Conservation (phyloP, 1,140 invertebrate genomes). For the Ephestia elutella region DNA sequence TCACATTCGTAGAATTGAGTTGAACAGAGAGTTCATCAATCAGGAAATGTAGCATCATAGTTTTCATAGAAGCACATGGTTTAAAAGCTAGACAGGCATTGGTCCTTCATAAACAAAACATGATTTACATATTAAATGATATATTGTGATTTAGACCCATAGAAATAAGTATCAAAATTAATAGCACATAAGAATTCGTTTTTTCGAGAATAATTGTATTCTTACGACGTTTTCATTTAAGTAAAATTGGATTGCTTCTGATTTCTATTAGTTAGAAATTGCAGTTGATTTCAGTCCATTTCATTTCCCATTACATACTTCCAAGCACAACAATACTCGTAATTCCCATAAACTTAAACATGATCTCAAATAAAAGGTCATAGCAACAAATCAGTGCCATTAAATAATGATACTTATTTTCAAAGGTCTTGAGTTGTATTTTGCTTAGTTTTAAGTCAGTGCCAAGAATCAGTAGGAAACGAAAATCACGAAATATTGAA, state of each 20-base stretch:
- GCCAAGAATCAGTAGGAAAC: not conserved
- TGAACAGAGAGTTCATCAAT: not conserved
- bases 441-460: not conserved
- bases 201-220: not conserved
- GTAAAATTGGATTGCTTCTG: not conserved
- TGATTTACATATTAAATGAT: too few relatives aligned
- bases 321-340: not conserved
- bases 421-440: not conserved
- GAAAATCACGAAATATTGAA: slow-evolving; percentile 53
- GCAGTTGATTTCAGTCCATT: not conserved
- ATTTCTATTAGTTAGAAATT: not conserved
- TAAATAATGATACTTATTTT: not conserved
- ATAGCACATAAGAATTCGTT: too few relatives aligned
- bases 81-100: too few relatives aligned
- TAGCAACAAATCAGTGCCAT: not conserved
- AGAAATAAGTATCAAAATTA: too few relatives aligned
- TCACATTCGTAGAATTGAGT: not conserved
- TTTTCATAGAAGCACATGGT: too few relatives aligned
- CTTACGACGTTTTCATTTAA: too few relatives aligned
- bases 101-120: too few relatives aligned
- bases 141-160: too few relatives aligned
- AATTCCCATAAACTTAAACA: not conserved
- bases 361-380: not conserved
- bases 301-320: not conserved
- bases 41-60: too few relatives aligned